phyloP scores from a whole-genome alignment of 2,797 vertebrate species.

The Cyclura pinguis region DNA sequence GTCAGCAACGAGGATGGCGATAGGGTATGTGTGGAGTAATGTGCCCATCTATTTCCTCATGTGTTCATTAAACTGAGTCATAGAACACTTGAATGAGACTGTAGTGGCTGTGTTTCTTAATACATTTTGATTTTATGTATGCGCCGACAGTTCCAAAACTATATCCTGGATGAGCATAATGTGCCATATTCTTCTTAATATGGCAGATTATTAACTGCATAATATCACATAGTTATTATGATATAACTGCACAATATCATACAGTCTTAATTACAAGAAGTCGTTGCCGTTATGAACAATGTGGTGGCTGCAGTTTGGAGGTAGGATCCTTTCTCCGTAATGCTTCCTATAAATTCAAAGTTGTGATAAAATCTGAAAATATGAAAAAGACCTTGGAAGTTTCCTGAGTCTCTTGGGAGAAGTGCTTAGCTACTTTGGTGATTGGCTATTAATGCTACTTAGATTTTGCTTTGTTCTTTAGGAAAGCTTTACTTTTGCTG shows the following conservation, averaged over 20 bases:
- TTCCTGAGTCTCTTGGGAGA: constrained; percentile 8
- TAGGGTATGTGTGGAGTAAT: not conserved
- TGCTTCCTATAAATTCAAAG: not conserved
- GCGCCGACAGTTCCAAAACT: not conserved
- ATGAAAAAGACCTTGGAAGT: not conserved
- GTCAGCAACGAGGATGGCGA: not conserved
- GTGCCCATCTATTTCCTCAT: not conserved
- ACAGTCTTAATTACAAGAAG: not conserved
- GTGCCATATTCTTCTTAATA: not conserved
- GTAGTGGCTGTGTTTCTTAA: not conserved
- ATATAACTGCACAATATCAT: not conserved
- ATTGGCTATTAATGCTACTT: not conserved
- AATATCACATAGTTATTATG: not conserved
- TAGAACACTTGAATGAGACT: not conserved
- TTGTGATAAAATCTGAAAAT: not conserved
- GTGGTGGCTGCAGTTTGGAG: not conserved
- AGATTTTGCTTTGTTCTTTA: constrained; percentile 9
- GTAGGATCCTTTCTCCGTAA: not conserved
- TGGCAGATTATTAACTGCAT: not conserved
- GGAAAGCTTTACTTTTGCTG: not conserved
- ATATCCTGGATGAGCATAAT: not conserved
- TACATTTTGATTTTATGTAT: not conserved
- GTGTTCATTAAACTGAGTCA: not conserved
- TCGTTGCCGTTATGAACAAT: not conserved
- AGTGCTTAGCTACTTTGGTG: not conserved